Percentiles rank a stretch among this genome's conserved stretches.
phyloP scores from a whole-genome alignment of 2,797 vertebrate genomes.

The Coracias cyanogaster region DNA sequence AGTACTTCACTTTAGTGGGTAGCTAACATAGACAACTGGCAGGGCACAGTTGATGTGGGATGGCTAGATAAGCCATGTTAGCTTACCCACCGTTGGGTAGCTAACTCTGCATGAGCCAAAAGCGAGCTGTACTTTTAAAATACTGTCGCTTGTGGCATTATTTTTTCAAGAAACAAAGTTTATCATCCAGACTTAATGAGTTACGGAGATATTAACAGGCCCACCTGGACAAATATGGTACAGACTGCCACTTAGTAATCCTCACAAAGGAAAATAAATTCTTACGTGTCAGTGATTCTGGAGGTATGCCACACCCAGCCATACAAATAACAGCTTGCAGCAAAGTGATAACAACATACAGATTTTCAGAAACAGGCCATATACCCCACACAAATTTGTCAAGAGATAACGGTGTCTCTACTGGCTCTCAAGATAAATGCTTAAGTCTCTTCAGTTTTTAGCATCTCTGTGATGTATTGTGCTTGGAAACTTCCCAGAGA shows the following conservation, averaged over 20 bases:
- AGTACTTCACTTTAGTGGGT: background rate
- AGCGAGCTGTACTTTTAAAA: constrained; percentile 2
- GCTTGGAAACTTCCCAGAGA: constrained; percentile 9
- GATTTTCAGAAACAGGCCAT: background rate
- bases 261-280: background rate
- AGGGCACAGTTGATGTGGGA: background rate
- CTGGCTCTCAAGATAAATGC: background rate
- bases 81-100: background rate
- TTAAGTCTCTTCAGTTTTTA: background rate
- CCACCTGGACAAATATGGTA: background rate
- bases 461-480: background rate
- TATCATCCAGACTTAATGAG: background rate
- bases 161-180: background rate
- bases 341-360: background rate
- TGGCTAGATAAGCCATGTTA: background rate
- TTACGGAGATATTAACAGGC: background rate
- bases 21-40: background rate
- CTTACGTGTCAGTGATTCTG: background rate
- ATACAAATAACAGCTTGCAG: background rate
- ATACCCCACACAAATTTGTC: background rate
- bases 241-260: background rate
- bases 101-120: background rate
- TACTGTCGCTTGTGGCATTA: background rate
- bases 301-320: background rate
- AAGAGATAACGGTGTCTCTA: background rate